Evolutionary conservation across 2,113 vertebrate species (phyloP).

Genomic region (Oreamnos americanus): DNA sequence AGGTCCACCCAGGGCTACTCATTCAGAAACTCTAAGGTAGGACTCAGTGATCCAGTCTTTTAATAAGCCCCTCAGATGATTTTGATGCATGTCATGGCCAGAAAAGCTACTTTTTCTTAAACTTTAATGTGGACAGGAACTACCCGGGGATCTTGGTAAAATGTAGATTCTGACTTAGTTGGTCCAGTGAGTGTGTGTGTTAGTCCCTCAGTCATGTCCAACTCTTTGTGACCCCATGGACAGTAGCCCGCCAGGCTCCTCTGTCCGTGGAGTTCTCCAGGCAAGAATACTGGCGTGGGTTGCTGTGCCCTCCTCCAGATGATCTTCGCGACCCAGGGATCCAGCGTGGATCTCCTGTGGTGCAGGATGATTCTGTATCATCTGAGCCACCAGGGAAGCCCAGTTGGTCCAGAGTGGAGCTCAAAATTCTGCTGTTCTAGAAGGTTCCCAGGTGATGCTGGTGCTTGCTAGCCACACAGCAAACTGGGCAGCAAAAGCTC

Average conservation of each 20-base stretch:
- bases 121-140: background rate
- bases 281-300: background rate
- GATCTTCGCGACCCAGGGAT: background rate
- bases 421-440: background rate
- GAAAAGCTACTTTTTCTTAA: background rate
- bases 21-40: background rate
- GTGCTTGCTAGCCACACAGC: background rate
- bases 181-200: background rate
- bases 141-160: background rate
- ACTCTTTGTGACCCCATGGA: background rate
- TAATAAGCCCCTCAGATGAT: background rate
- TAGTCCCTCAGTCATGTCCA: background rate
- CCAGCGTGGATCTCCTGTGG: background rate
- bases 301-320: background rate
- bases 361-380: background rate
- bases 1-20: background rate
- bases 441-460: rapidly evolving
- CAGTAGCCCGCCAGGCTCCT: background rate
- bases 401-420: background rate
- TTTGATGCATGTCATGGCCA: background rate
- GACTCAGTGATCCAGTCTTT: background rate
- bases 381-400: background rate
- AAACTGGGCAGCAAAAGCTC: background rate
- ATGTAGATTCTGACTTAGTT: background rate
- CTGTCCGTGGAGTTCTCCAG: background rate